Evolutionary conservation across 2,113 vertebrate genomes (phyloP).

Genomic region (Alces alces): DNA sequence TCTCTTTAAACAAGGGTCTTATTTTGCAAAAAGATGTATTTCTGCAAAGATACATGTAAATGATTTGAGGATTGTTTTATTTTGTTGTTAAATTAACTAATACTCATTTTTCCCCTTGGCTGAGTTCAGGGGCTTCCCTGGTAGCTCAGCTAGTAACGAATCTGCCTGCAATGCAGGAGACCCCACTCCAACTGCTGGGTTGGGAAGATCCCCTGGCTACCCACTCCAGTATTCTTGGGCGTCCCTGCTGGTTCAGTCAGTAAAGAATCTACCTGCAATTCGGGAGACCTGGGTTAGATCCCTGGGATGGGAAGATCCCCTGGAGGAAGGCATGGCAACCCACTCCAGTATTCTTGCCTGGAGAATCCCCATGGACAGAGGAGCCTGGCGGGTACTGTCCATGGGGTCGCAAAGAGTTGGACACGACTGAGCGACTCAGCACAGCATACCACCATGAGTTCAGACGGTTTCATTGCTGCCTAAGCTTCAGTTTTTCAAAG

Average conservation of each 20-base stretch:
- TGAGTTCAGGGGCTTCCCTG: not conserved
- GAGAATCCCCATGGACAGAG: not conserved
- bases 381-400: not conserved
- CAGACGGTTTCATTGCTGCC: not conserved
- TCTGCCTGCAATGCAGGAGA: not conserved
- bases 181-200: fast-evolving
- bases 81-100: not conserved
- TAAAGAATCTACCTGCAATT: not conserved
- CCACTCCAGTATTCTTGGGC: not conserved
- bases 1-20: not conserved
- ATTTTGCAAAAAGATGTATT: conserved; percentile 18
- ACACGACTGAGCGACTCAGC: not conserved
- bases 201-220: not conserved
- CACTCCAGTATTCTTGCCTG: not conserved
- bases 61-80: not conserved
- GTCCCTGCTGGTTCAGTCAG: not conserved
- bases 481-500: not conserved
- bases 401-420: not conserved
- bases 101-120: not conserved
- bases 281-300: not conserved
- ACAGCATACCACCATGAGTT: not conserved
- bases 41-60: not conserved
- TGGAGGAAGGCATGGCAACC: not conserved
- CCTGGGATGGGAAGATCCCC: not conserved
- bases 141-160: not conserved